These are phyloP conservation scores for Neoascia interrupta DNA, from an alignment of 2,888 invertebrate genomes.

Conservation along the genomic window DNA sequence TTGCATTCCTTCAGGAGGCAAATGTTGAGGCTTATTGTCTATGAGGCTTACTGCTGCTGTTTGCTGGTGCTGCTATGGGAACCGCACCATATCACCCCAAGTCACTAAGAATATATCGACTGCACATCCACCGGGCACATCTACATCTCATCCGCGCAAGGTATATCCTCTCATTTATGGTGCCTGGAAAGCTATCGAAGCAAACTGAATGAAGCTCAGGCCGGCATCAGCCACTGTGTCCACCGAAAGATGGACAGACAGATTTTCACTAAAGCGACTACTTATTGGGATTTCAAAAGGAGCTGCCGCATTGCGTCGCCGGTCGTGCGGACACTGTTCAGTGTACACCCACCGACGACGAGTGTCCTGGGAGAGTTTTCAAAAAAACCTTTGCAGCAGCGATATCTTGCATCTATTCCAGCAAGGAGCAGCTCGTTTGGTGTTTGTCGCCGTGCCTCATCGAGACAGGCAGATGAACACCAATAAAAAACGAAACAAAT, in stretches of 20 bases:
- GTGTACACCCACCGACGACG: too few species aligned
- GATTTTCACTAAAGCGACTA: slow-evolving; percentile 69
- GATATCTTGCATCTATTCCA: slow-evolving; percentile 62
- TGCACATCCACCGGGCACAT: slow-evolving; percentile 17
- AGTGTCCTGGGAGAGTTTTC: slow-evolving; percentile 54
- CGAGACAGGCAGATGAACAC: slow-evolving; percentile 56
- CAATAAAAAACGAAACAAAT: slow-evolving; percentile 17
- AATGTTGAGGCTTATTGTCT: slow-evolving; percentile 67
- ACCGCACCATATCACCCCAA: slow-evolving; percentile 48
- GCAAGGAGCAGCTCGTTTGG: slow-evolving; percentile 56
- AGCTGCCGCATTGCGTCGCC: slow-evolving; percentile 60
- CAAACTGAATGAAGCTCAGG: slow-evolving; percentile 56
- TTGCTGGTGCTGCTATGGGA: slow-evolving; percentile 25
- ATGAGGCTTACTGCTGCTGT: slow-evolving; percentile 56
- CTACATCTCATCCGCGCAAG: slow-evolving; percentile 35
- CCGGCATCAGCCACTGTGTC: slow-evolving; percentile 29
- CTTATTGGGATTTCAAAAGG: slow-evolving; percentile 68
- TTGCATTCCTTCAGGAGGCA: slow-evolving; percentile 67
- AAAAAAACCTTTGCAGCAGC: too few species aligned
- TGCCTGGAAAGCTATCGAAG: slow-evolving; percentile 62
- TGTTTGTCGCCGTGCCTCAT: slow-evolving; percentile 60
- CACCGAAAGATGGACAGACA: slow-evolving; percentile 64
- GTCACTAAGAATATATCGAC: slow-evolving; percentile 57
- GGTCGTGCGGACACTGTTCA: slow-evolving; percentile 36
- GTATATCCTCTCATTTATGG: slow-evolving; percentile 29